phyloP scores from a whole-genome alignment of 2,888 invertebrate genomes.

The Mystacides longicornis region DNA sequence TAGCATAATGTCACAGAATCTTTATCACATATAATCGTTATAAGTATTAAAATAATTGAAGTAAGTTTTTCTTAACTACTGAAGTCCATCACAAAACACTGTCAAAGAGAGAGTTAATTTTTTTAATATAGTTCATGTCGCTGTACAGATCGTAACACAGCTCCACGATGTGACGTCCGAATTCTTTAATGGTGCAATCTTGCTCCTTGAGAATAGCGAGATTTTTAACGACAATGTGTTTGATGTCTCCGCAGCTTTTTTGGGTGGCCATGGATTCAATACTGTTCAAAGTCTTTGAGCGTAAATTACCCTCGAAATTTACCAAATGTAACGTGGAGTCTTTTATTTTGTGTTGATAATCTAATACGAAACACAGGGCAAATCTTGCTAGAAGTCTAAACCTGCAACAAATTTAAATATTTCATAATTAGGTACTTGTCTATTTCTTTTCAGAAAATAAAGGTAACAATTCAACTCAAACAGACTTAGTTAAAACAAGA shows the following conservation, averaged over 20 bases:
- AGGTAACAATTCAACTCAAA: too few species aligned
- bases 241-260: slow-evolving; percentile 19
- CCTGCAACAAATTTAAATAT: too few species aligned
- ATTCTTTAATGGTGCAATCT: slow-evolving; percentile 9
- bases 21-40: too few species aligned
- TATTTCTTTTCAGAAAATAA: too few species aligned
- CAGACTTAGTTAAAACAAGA: too few species aligned
- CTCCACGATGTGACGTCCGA: slow-evolving; percentile 8
- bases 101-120: slow-evolving; percentile 6
- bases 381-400: slow-evolving; percentile 21
- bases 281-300: slow-evolving; percentile 3
- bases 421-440: too few species aligned
- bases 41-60: too few species aligned
- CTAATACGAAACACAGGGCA: slow-evolving; percentile 15
- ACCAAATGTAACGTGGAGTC: neutral
- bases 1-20: too few species aligned
- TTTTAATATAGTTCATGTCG: slow-evolving; percentile 18
- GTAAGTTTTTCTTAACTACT: neutral
- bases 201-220: slow-evolving; percentile 12
- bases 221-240: slow-evolving; percentile 12
- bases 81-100: neutral
- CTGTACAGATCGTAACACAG: slow-evolving; percentile 18
- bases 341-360: slow-evolving; percentile 12
- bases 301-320: neutral
- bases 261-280: slow-evolving; percentile 18